These are phyloP conservation scores for Hermetia illucens DNA, from an alignment of 1,140 invertebrate genomes.

Conservation along the genomic window DNA sequence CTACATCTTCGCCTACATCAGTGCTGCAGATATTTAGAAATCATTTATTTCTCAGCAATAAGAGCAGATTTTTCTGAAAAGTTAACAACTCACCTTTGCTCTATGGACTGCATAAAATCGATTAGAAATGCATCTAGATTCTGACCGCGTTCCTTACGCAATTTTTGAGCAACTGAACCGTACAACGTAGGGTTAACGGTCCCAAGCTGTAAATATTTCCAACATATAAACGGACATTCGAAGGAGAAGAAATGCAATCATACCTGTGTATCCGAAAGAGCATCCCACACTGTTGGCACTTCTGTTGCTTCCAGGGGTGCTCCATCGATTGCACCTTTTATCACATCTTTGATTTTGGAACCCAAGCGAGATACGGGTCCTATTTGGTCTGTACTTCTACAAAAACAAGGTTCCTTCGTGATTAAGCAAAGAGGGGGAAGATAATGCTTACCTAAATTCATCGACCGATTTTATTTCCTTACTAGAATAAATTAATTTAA, in stretches of 20 bases:
- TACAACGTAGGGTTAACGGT: constrained; percentile 2
- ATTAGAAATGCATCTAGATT: constrained; percentile 6
- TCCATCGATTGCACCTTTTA: constrained; percentile 2
- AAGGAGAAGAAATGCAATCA: background rate
- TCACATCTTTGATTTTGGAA: constrained; percentile 5
- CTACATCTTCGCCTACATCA: constrained; percentile 6
- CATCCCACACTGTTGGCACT: constrained; percentile 6
- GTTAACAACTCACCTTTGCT: background rate
- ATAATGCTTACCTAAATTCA: constrained; percentile 1
- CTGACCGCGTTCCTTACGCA: constrained; percentile 7
- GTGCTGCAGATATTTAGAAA: too few species aligned
- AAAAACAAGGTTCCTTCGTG: constrained; percentile 1
- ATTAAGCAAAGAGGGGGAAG: background rate
- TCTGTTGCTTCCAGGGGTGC: constrained; percentile 4
- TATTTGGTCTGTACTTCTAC: background rate
- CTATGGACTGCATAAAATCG: constrained; percentile 4
- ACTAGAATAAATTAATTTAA: constrained; percentile 5
- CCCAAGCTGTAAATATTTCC: background rate
- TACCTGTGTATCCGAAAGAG: constrained; percentile 3
- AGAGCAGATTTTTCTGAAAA: too few species aligned
- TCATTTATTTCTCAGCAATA: too few species aligned
- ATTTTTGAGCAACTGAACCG: constrained; percentile 2
- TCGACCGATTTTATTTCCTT: background rate
- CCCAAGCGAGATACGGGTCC: background rate
- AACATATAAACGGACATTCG: background rate